These are phyloP conservation scores for Puffinus mauretanicus DNA, from an alignment of 2,113 vertebrate genomes.

Conservation along the genomic window DNA sequence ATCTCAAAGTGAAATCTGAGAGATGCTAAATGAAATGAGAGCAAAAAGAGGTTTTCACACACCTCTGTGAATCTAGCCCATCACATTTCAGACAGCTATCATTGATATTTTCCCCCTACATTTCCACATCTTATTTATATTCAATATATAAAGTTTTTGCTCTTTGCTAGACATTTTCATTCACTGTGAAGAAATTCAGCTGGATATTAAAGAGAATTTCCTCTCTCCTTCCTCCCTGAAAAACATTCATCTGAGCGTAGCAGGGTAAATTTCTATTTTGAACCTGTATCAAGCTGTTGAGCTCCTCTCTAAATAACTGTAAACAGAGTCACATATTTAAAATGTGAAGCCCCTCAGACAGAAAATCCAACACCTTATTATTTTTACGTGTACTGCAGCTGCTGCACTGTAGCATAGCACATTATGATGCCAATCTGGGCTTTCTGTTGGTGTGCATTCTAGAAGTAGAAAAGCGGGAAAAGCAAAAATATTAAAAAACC, in stretches of 20 bases:
- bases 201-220: background rate
- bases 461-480: background rate
- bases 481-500: background rate
- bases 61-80: background rate
- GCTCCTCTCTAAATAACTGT: background rate
- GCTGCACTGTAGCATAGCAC: background rate
- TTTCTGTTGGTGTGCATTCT: background rate
- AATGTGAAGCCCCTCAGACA: background rate
- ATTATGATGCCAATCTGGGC: background rate
- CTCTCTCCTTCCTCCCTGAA: background rate
- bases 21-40: background rate
- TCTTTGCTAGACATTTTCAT: background rate
- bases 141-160: background rate
- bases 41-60: background rate
- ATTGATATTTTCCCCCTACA: background rate
- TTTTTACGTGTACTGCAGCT: background rate
- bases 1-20: background rate
- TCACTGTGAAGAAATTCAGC: background rate
- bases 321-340: background rate
- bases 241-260: background rate
- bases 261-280: background rate
- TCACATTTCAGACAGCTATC: background rate
- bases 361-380: background rate
- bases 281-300: background rate
- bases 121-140: background rate